Conservation (phyloP, 2,113 vertebrate genomes). For the Melanotaenia duboulayi region DNA sequence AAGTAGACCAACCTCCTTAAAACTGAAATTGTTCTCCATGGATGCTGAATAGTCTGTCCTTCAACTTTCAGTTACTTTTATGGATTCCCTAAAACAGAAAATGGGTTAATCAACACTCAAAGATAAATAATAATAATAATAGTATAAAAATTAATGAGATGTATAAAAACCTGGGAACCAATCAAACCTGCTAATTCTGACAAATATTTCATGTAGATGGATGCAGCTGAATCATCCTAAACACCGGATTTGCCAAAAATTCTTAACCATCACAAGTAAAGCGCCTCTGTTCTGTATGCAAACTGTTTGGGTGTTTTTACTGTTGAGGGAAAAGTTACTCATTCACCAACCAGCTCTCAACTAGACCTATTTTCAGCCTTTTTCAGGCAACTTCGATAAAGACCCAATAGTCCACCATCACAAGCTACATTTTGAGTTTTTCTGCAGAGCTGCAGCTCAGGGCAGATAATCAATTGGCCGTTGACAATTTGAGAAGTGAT, state of each 20-base stretch:
- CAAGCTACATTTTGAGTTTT: not conserved
- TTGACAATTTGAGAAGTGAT: slow-evolving; percentile 25
- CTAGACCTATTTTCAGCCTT: not conserved
- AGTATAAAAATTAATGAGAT: not conserved
- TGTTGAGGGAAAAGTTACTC: not conserved
- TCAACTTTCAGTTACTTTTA: slow-evolving; percentile 60
- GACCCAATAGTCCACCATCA: slow-evolving; percentile 8
- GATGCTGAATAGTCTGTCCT: slow-evolving; percentile 36
- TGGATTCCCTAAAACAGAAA: slow-evolving; percentile 69
- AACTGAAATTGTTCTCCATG: slow-evolving; percentile 79
- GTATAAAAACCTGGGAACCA: not conserved
- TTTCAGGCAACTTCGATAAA: slow-evolving; percentile 1
- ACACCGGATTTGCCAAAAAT: not conserved
- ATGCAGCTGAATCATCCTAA: not conserved
- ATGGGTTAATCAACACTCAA: slow-evolving; percentile 2
- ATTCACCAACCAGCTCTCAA: not conserved
- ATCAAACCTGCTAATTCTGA: not conserved
- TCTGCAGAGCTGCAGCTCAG: slow-evolving; percentile 3
- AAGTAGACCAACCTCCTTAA: slow-evolving; percentile 71
- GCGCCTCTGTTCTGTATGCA: not conserved
- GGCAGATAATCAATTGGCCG: slow-evolving; percentile 59
- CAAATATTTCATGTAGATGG: not conserved
- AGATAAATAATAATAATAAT: not conserved
- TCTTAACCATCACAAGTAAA: not conserved
- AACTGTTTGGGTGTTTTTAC: not conserved